phyloP scores from a whole-genome alignment of 2,113 vertebrate genomes.

The Megalops atlanticus region DNA sequence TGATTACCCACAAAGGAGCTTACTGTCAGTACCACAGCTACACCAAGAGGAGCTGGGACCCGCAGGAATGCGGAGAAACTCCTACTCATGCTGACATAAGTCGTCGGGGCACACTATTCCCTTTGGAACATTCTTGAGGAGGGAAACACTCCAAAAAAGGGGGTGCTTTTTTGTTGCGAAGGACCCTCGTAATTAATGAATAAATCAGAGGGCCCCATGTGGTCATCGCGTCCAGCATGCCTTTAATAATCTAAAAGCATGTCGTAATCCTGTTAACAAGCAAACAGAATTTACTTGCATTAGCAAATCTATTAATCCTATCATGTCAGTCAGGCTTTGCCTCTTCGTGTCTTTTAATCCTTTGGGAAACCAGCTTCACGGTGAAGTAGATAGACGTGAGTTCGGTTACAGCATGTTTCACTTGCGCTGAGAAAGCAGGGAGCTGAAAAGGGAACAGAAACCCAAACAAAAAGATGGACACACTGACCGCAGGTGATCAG shows the following conservation, averaged over 20 bases:
- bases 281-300: background rate
- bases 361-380: background rate
- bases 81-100: background rate
- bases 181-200: background rate
- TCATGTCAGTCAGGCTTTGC: background rate
- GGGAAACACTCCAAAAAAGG: background rate
- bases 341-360: background rate
- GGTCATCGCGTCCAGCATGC: background rate
- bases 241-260: background rate
- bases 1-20: constrained; percentile 19
- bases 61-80: background rate
- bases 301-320: background rate
- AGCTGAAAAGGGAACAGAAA: background rate
- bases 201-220: background rate
- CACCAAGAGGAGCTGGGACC: background rate
- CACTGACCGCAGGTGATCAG: background rate
- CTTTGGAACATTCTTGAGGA: background rate
- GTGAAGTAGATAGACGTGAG: constrained; percentile 4
- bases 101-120: background rate
- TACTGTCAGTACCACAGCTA: background rate
- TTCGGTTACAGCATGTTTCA: background rate
- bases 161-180: background rate
- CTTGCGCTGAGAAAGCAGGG: background rate
- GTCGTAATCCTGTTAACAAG: background rate
- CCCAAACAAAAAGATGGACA: background rate